Conservation (phyloP, 2,113 vertebrate species). For the Dicaeum eximium region DNA sequence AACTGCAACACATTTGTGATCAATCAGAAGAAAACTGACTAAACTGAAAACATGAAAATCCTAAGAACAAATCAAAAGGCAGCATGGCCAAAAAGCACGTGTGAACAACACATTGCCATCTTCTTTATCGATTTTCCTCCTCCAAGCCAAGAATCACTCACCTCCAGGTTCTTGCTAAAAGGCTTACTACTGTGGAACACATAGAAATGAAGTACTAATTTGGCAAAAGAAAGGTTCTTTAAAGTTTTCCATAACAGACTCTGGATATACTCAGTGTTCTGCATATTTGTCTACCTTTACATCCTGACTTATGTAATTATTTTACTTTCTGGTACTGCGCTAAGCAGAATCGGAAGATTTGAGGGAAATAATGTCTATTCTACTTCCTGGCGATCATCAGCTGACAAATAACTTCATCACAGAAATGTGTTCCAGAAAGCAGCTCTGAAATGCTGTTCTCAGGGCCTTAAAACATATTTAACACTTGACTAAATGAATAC, state of each 20-base stretch:
- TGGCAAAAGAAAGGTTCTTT: background rate
- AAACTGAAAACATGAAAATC: background rate
- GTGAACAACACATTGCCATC: background rate
- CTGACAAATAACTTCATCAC: slow-evolving; percentile 60
- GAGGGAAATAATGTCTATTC: slow-evolving; percentile 40
- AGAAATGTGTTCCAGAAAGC: slow-evolving; percentile 42
- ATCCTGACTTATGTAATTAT: background rate
- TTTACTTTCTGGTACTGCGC: background rate
- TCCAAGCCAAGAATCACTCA: background rate
- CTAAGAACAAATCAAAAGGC: background rate
- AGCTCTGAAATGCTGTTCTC: slow-evolving; percentile 41
- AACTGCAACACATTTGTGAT: background rate
- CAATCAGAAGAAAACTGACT: background rate
- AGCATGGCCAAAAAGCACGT: background rate
- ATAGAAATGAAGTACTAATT: background rate
- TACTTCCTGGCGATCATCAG: background rate
- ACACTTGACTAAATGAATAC: slow-evolving; percentile 62
- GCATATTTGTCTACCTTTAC: background rate
- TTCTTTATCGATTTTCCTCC: background rate
- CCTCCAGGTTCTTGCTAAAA: background rate
- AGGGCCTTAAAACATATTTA: slow-evolving; percentile 51
- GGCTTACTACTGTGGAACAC: background rate
- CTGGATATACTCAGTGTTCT: background rate
- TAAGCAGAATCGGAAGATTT: background rate
- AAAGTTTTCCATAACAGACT: background rate